Percentiles rank a stretch among this genome's conserved stretches.
phyloP scores from a whole-genome alignment of 2,113 vertebrate species.

The Columba janthina region DNA sequence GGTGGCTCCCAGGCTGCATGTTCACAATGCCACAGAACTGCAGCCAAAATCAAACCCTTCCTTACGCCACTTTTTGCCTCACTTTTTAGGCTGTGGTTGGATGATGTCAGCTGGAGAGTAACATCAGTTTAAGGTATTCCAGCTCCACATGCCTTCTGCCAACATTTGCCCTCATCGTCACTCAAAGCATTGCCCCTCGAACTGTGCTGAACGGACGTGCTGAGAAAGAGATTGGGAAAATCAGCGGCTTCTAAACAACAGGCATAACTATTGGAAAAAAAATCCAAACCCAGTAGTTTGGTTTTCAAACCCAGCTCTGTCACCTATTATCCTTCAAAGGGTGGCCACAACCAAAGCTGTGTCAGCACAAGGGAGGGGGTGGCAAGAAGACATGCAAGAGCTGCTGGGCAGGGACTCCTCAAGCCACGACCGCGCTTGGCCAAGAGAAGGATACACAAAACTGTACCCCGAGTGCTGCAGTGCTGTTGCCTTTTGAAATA shows the following conservation, averaged over 20 bases:
- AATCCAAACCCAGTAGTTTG: neutral
- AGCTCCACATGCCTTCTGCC: neutral
- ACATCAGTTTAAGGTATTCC: neutral
- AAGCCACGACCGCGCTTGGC: neutral
- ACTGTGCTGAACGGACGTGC: neutral
- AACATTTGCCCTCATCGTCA: neutral
- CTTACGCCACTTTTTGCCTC: neutral
- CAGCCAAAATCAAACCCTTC: neutral
- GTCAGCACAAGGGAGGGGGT: neutral
- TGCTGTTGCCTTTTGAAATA: constrained; percentile 19
- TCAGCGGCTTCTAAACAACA: neutral
- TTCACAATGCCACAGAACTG: neutral
- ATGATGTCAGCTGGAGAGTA: neutral
- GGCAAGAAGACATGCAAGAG: neutral
- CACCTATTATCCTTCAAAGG: neutral
- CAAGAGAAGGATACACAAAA: neutral
- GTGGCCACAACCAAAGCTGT: neutral
- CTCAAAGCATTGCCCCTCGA: neutral
- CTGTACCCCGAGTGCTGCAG: neutral
- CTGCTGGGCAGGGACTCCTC: neutral
- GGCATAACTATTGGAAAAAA: neutral
- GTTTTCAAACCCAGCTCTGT: neutral
- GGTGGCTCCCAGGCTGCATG: neutral
- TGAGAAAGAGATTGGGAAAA: neutral
- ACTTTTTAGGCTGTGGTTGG: neutral